These are phyloP conservation scores for Pristionchus arcanus DNA, from an alignment of 2,888 invertebrate genomes.

Conservation along the genomic window DNA sequence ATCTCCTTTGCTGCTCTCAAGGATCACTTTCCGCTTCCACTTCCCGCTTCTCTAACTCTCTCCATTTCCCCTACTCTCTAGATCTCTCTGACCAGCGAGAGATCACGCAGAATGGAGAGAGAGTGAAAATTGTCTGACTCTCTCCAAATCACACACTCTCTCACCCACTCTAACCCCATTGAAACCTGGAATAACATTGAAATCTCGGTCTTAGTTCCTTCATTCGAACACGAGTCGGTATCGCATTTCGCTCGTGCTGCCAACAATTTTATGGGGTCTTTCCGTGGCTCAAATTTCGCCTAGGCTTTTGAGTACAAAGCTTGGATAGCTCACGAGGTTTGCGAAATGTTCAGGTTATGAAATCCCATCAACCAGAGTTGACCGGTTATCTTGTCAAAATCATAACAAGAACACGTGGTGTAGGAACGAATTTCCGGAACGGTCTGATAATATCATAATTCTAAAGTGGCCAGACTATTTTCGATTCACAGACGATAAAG, in stretches of 20 bases:
- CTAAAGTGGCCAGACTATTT: too few species aligned
- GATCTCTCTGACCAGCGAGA: not conserved
- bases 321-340: not conserved
- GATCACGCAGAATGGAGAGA: not conserved
- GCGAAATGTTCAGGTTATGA: not conserved
- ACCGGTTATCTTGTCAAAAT: too few species aligned
- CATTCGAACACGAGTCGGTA: not conserved
- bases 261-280: slow-evolving; percentile 29
- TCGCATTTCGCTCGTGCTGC: not conserved
- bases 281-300: not conserved
- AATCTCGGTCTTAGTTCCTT: not conserved
- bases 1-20: not conserved
- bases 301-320: not conserved
- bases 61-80: not conserved
- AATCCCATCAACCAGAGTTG: not conserved
- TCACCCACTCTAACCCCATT: not conserved
- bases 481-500: too few species aligned
- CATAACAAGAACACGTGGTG: too few species aligned
- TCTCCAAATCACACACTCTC: not conserved
- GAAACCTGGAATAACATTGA: not conserved
- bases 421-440: too few species aligned
- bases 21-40: not conserved
- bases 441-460: too few species aligned
- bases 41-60: not conserved
- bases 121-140: not conserved